A percentile compares a stretch with the other conserved stretches of the same genome.
Evolutionary conservation across 2,113 vertebrate species (phyloP).

Genomic region (Abramis brama): DNA sequence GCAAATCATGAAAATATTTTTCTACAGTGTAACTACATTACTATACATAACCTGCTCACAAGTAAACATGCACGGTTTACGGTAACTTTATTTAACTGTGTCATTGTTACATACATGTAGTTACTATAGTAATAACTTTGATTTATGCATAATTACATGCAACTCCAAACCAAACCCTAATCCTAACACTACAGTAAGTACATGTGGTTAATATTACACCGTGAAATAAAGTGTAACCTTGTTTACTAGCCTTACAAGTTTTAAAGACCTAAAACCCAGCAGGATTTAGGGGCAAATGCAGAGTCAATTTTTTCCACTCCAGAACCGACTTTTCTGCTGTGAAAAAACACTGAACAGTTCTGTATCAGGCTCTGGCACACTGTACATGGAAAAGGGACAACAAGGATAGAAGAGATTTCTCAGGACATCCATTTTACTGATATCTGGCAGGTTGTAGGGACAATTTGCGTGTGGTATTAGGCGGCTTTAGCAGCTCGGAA

Average conservation of each 20-base stretch:
- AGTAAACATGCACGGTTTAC: not conserved
- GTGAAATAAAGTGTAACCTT: not conserved
- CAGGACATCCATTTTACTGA: not conserved
- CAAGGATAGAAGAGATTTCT: not conserved
- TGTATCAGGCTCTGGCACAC: not conserved
- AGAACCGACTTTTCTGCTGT: not conserved
- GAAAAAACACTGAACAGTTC: not conserved
- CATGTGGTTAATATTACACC: too few relatives aligned
- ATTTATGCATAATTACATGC: too few relatives aligned
- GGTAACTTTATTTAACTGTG: too few relatives aligned
- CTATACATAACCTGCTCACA: not conserved
- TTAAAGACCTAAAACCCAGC: not conserved
- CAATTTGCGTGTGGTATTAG: not conserved
- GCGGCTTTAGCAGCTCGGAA: conserved; percentile 17
- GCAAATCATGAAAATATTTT: too few relatives aligned
- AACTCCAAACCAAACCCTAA: too few relatives aligned
- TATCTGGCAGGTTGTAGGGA: not conserved
- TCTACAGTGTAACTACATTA: not conserved
- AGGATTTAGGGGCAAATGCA: not conserved
- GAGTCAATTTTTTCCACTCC: not conserved
- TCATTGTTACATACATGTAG: too few relatives aligned
- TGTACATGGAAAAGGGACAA: not conserved
- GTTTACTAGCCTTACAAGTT: not conserved
- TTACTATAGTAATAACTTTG: too few relatives aligned
- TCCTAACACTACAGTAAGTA: too few relatives aligned